Evolutionary conservation across 2,888 invertebrate genomes (phyloP).

Genomic region (Amblyteles armatorius): DNA sequence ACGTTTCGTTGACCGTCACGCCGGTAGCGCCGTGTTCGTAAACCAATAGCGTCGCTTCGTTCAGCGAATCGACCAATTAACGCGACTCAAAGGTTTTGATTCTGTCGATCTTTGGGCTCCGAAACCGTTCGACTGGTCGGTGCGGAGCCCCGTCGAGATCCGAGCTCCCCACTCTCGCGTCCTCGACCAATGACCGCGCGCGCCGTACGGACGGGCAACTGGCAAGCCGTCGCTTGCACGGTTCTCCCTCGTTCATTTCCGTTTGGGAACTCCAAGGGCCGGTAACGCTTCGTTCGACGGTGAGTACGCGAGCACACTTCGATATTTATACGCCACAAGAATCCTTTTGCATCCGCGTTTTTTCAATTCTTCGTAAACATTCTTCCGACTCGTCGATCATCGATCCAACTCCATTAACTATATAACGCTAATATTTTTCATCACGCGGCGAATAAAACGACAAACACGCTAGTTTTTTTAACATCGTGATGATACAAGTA

Average conservation of each 20-base stretch:
- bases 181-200: not conserved
- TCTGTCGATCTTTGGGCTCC: not conserved
- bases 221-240: not conserved
- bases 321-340: slow-evolving; percentile 5
- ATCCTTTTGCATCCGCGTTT: slow-evolving; percentile 52
- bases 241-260: slow-evolving; percentile 56
- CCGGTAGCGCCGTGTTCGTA: not conserved
- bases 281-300: not conserved
- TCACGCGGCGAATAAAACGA: not conserved
- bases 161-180: not conserved
- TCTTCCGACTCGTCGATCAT: not conserved
- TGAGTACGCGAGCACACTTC: slow-evolving; percentile 33
- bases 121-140: not conserved
- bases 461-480: not conserved
- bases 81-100: not conserved
- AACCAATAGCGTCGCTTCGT: not conserved
- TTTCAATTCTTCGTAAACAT: slow-evolving; percentile 2
- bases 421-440: slow-evolving; percentile 46
- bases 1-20: not conserved
- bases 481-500: slow-evolving; percentile 75
- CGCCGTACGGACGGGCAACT: not conserved
- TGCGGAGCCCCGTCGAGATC: too few species aligned
- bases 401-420: not conserved
- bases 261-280: not conserved
- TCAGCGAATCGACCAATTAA: not conserved